Base-by-base conservation (phyloP, 2,113 vertebrate species). In the Dermatemys mawii region DNA sequence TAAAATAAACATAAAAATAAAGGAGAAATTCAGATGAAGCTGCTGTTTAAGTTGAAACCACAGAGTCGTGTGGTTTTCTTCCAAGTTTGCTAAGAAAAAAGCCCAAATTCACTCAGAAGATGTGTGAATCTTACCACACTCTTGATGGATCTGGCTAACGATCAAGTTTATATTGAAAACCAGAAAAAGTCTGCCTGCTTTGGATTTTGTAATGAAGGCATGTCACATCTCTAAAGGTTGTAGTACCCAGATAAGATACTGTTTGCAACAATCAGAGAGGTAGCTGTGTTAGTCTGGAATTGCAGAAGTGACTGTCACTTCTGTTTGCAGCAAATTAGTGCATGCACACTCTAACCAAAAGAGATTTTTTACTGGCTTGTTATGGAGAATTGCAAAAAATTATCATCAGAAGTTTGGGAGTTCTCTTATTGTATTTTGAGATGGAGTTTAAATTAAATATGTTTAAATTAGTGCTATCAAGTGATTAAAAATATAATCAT, bases 71-170 rank as follows among this genome's bases (percentile, higher is more conserved):
- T 67, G 13, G 14, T n/a, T 67, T 44, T 75, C 10, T 44, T 38
- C 22, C 38, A 44, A 26, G 41, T 44, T 75, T 41, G 38, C n/a
- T 44, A 44, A 75, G 29, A 75, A 75, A 60, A 48, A 32, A 75
- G 80, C 8, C 51, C 83, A 90, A 32, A 13, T 22, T 90, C 82
- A 41, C 6, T 60, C 24, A 51, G 60, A 88, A 60, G 89, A 85
- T 70, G 3, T 73, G 21, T 81, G 27, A 13, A 5, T 13, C 24
- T 82, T 81, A 88, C 29, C 17, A 6, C 85, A 92, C 73, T 35
- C 67, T 4, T 76, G 57, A 81, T 51, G 57, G 41, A 2, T 75
- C n/a, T 83, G 78, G 4, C 46, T 84, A 44, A 60, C 9, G 38
- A 82, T 13, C 63, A 53, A 79, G 67, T 89, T 90, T 11, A 21